A percentile compares a stretch with the other conserved stretches of the same genome.
phyloP scores from a whole-genome alignment of 2,888 invertebrate species.

The Elegia similella region DNA sequence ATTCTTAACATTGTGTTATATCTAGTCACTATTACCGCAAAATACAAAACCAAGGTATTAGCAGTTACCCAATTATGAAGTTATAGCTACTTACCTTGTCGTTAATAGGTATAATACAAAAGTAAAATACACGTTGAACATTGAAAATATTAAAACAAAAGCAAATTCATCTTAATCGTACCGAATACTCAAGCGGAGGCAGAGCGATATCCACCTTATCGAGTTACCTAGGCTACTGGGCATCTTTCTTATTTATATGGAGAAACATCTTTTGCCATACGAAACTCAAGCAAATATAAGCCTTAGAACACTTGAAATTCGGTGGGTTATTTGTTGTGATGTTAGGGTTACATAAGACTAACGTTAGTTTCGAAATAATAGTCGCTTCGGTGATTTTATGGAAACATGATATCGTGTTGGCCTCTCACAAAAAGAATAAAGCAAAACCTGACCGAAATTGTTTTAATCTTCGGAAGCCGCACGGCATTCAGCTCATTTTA shows the following conservation, averaged over 20 bases:
- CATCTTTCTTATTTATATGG: slow-evolving; percentile 48
- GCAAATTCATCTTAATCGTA: slow-evolving; percentile 73
- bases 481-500: slow-evolving; percentile 50
- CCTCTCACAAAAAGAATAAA: slow-evolving; percentile 76
- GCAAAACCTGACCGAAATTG: slow-evolving; percentile 73
- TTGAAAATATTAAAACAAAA: slow-evolving; percentile 67
- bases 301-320: slow-evolving; percentile 35
- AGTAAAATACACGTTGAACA: slow-evolving; percentile 38
- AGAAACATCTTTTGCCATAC: slow-evolving; percentile 32
- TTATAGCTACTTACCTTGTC: not conserved
- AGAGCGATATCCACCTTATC: slow-evolving; percentile 77
- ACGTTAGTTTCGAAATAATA: slow-evolving; percentile 59
- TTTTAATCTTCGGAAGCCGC: slow-evolving; percentile 78
- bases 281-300: not conserved
- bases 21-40: too few species aligned
- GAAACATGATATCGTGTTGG: slow-evolving; percentile 78
- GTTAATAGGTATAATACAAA: not conserved
- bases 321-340: slow-evolving; percentile 30
- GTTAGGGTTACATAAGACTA: slow-evolving; percentile 49
- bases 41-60: too few species aligned
- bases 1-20: too few species aligned
- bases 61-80: not conserved
- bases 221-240: slow-evolving; percentile 81
- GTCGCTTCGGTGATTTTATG: slow-evolving; percentile 80
- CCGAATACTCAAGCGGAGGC: slow-evolving; percentile 75